These are phyloP conservation scores for Drosophila azteca DNA, from an alignment of 1,140 invertebrate genomes.

Conservation along the genomic window DNA sequence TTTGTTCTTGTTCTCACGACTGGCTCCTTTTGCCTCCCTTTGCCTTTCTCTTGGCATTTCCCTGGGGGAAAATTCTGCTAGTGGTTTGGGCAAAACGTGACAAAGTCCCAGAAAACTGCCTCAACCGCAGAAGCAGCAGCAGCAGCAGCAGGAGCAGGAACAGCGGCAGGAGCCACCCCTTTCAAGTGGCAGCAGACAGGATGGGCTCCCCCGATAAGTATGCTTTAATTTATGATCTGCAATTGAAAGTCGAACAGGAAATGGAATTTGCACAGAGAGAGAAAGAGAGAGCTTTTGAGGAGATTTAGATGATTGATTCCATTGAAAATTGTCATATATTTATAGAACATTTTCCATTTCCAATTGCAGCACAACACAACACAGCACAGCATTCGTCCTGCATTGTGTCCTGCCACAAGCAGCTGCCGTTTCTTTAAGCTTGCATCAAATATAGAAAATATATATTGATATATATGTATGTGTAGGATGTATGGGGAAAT, in stretches of 20 bases:
- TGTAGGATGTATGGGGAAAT: neutral
- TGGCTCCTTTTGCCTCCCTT: neutral
- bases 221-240: constrained; percentile 47
- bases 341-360: no score
- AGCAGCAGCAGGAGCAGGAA: constrained; percentile 5
- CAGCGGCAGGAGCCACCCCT: neutral
- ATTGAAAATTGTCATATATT: no score
- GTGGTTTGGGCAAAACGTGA: constrained; percentile 41
- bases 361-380: no score
- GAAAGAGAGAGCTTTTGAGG: neutral
- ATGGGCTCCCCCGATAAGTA: constrained; percentile 47
- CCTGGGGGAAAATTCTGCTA: constrained; percentile 19
- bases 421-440: no score
- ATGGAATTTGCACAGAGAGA: neutral
- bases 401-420: no score
- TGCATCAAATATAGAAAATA: neutral
- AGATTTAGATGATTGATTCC: neutral
- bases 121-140: constrained; percentile 26
- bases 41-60: constrained; percentile 12
- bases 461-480: constrained; percentile 2
- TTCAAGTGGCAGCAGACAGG: neutral
- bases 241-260: neutral
- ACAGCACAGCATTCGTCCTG: no score
- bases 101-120: constrained; percentile 49
- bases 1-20: constrained; percentile 21